These are phyloP conservation scores for Napeogenes sylphis DNA, from an alignment of 2,888 invertebrate species.

Conservation along the genomic window DNA sequence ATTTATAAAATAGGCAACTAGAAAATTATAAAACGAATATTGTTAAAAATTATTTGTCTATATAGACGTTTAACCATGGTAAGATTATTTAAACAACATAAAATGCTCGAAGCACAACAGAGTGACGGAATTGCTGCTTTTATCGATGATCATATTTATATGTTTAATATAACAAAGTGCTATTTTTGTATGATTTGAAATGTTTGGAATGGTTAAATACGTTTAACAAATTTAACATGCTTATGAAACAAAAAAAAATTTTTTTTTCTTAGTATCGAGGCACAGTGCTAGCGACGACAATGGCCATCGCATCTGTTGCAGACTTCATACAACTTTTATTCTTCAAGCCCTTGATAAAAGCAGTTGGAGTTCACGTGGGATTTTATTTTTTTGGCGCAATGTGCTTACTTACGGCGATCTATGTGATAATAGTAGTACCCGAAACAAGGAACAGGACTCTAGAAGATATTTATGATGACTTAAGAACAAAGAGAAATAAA, in stretches of 20 bases:
- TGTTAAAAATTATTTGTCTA: too few relatives aligned
- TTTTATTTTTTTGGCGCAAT: slow-evolving; percentile 39
- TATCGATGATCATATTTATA: too few relatives aligned
- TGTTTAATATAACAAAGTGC: too few relatives aligned
- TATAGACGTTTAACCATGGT: too few relatives aligned
- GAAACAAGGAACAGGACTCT: slow-evolving; percentile 37
- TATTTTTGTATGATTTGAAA: too few relatives aligned
- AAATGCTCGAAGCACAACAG: too few relatives aligned
- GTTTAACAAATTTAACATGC: too few relatives aligned
- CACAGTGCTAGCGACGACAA: slow-evolving; percentile 37
- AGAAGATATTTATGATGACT: slow-evolving; percentile 38
- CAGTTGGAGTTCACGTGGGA: slow-evolving; percentile 34
- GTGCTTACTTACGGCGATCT: slow-evolving; percentile 34
- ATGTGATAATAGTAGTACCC: slow-evolving; percentile 33
- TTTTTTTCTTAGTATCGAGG: slow-evolving; percentile 36
- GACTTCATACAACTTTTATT: slow-evolving; percentile 38
- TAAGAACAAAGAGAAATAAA: slow-evolving; percentile 31
- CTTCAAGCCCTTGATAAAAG: slow-evolving; percentile 34
- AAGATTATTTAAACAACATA: too few relatives aligned
- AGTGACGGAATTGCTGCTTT: too few relatives aligned
- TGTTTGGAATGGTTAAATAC: too few relatives aligned
- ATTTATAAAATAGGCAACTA: background rate
- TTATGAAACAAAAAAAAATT: background rate
- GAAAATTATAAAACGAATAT: too few relatives aligned
- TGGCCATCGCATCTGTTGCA: slow-evolving; percentile 34